Evolutionary conservation across 2,888 invertebrate genomes (phyloP).

Genomic region (Megaustenia siamemsis): DNA sequence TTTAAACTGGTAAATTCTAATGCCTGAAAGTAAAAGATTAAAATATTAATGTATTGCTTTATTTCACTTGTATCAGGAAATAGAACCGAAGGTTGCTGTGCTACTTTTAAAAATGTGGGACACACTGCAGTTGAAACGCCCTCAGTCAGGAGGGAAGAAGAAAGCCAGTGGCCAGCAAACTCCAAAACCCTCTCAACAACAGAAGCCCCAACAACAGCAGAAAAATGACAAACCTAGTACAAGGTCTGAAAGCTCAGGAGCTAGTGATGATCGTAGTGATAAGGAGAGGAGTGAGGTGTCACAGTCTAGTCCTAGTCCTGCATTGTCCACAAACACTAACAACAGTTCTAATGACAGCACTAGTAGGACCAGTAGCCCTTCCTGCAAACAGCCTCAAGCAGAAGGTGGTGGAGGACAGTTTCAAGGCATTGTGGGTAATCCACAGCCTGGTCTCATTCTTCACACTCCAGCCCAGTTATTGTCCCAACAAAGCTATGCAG

Average conservation of each 20-base stretch:
- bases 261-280: conserved; percentile 29
- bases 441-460: conserved; percentile 12
- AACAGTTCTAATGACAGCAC: conserved; percentile 32
- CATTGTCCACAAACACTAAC: conserved; percentile 41
- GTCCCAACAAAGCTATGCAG: conserved; percentile 32
- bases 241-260: conserved; percentile 14
- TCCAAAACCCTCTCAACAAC: conserved; percentile 52
- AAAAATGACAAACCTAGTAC: conserved; percentile 25
- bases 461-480: conserved; percentile 37
- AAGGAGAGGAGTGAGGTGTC: conserved; percentile 37
- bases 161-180: conserved; percentile 24
- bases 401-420: neutral
- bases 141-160: conserved; percentile 33
- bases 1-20: neutral
- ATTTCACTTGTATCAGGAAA: conserved; percentile 76
- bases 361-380: conserved; percentile 39
- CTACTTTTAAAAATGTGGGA: conserved; percentile 81
- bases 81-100: conserved; percentile 81
- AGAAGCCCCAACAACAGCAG: conserved; percentile 46
- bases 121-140: conserved; percentile 28
- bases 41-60: conserved; percentile 18
- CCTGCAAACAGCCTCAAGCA: conserved; percentile 29
- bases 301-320: conserved; percentile 41
- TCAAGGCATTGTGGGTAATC: neutral
- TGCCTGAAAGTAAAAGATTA: neutral